Evolutionary conservation across 1,140 invertebrate genomes (phyloP).

Genomic region (Venturia canescens): DNA sequence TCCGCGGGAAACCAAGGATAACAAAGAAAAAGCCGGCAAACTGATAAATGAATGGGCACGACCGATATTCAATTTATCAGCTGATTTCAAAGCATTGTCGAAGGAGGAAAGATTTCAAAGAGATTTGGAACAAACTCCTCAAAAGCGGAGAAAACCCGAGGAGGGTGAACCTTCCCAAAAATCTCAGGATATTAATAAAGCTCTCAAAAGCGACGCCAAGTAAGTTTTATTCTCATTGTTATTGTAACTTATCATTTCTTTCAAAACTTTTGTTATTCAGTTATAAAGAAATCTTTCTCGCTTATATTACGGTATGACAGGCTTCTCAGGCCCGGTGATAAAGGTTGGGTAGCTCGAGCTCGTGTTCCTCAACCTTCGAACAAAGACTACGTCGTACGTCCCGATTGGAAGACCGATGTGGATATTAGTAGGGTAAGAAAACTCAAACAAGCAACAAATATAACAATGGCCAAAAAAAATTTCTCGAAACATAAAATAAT

Average conservation of each 20-base stretch:
- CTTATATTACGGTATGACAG: slow-evolving; percentile 60
- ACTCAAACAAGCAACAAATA: neutral
- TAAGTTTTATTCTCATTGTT: slow-evolving; percentile 66
- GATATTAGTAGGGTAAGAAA: slow-evolving; percentile 87
- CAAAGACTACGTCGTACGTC: slow-evolving; percentile 97
- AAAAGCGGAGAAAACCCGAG: slow-evolving; percentile 79
- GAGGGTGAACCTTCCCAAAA: slow-evolving; percentile 71
- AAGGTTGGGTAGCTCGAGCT: slow-evolving; percentile 96
- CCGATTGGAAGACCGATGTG: slow-evolving; percentile 92
- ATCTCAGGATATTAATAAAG: slow-evolving; percentile 80
- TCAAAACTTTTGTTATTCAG: neutral
- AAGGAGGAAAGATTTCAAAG: slow-evolving; percentile 93
- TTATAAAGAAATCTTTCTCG: neutral
- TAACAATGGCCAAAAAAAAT: neutral
- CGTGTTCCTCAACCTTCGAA: slow-evolving; percentile 96
- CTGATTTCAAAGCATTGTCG: slow-evolving; percentile 94
- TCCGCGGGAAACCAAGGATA: slow-evolving; percentile 96
- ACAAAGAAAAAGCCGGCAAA: slow-evolving; percentile 92
- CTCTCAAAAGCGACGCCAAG: slow-evolving; percentile 80
- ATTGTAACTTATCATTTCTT: neutral
- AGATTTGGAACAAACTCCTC: slow-evolving; percentile 92
- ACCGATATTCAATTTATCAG: slow-evolving; percentile 97
- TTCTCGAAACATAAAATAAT: neutral
- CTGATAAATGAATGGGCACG: slow-evolving; percentile 98
- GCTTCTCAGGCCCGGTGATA: slow-evolving; percentile 91